Base-by-base conservation (phyloP, 2,888 invertebrate genomes). In the Helobdella robusta region DNA sequence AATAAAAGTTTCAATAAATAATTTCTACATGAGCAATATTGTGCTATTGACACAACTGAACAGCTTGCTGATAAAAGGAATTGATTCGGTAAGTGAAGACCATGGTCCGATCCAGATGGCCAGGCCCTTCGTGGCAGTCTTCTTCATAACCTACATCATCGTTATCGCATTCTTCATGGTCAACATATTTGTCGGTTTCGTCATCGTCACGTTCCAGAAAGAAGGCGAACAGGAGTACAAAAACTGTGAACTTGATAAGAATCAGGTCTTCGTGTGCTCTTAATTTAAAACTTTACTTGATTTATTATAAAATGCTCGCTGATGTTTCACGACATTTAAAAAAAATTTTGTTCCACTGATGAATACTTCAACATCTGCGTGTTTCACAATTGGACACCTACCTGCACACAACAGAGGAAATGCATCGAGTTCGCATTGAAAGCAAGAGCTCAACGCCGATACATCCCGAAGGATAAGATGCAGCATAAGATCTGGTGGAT, bases 161-260 rank as follows among this genome's bases (percentile, higher is more conserved):
- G 94, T 99, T 79, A 98, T 98, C 79, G 98, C 97, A 77, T 99
- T 98, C 86, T 98, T 99, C 85, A 98, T 99, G 98, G 92, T 99
- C 74, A 99, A 98, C 84, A 98, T 99, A 83, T 99, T 98, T 85
- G 98, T 99, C 78, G 98, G 98, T 89, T 98, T 98, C 85, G 97
- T 98, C 83, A 98, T 98, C 83, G 97, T 98, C 79, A 98, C 95
- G 79, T 97, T 98, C 83, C 95, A 98, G 84, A 95, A 91, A 80
- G 97, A 98, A 82, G 97, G 97, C 77, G 97, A 98, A 82, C 93
- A 95, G 79, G 97, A 98, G 81, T 98, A 97, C 82, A 94, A 94
- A 82, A 94, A 97, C 80, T 97, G 95, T 83, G 97, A 97, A 79
- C 84, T 98, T 75, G 95, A 98, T 80, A 98, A 98, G 82, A 98